Evolutionary conservation across 2,888 invertebrate genomes (phyloP).

Genomic region (Euzophera pinguis): DNA sequence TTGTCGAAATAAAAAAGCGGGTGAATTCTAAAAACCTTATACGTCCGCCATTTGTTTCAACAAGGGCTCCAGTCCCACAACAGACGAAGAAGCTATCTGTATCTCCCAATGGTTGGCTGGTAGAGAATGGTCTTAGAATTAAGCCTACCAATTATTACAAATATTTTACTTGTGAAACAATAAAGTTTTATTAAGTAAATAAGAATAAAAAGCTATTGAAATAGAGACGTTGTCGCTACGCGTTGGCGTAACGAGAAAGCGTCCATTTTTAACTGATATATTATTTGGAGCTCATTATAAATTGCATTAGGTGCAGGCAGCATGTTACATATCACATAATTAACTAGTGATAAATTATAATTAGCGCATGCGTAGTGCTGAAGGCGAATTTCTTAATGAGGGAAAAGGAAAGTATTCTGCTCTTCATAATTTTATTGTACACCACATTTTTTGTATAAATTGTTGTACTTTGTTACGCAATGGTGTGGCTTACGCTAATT

Average conservation of each 20-base stretch:
- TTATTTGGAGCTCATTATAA: conserved; percentile 16
- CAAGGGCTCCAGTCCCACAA: too few species aligned
- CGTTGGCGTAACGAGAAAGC: conserved; percentile 13
- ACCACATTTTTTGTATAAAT: neutral
- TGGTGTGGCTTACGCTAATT: neutral
- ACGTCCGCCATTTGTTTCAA: too few species aligned
- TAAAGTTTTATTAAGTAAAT: too few species aligned
- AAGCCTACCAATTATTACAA: too few species aligned
- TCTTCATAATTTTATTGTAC: neutral
- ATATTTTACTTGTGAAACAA: too few species aligned
- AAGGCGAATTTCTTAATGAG: conserved; percentile 33
- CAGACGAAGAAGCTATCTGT: too few species aligned
- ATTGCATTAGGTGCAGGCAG: conserved; percentile 20
- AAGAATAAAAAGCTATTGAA: neutral
- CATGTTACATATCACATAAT: conserved; percentile 17
- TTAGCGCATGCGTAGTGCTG: conserved; percentile 16
- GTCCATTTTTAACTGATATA: conserved; percentile 5
- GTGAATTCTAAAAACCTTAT: too few species aligned
- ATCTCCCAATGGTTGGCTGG: too few species aligned
- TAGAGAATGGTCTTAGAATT: too few species aligned
- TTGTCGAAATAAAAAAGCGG: too few species aligned
- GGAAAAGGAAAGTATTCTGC: conserved; percentile 32
- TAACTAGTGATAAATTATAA: conserved; percentile 23
- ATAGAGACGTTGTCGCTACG: neutral
- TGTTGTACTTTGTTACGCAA: conserved; percentile 5